A percentile compares a stretch with the other conserved stretches of the same genome.
Conservation (phyloP, 2,113 vertebrate genomes). For the Neolamprologus toae region DNA sequence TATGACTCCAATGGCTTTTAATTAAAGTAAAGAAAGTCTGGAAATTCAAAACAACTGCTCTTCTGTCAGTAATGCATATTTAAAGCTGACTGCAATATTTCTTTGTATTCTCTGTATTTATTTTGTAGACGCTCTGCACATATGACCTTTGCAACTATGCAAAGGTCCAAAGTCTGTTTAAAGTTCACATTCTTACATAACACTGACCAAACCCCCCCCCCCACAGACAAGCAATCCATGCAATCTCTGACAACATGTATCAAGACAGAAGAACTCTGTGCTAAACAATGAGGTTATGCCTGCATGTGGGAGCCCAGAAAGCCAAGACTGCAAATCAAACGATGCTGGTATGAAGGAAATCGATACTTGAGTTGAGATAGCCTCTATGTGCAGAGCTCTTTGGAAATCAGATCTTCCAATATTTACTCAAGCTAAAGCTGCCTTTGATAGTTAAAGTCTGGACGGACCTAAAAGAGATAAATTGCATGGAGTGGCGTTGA, state of each 20-base stretch:
- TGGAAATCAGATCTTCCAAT: constrained; percentile 12
- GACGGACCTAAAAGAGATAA: not conserved
- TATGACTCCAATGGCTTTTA: not conserved
- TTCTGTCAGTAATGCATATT: not conserved
- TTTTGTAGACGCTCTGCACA: not conserved
- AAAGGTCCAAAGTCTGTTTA: not conserved
- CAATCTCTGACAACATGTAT: not conserved
- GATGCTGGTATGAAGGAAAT: constrained; percentile 34
- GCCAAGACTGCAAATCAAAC: not conserved
- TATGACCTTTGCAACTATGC: not conserved
- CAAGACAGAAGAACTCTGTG: not conserved
- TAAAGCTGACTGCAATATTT: not conserved
- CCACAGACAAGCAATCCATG: not conserved
- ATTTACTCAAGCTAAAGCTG: not conserved
- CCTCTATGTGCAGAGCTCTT: not conserved
- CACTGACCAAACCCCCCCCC: not conserved
- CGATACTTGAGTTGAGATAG: not conserved
- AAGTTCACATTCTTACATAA: not conserved
- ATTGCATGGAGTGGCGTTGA: not conserved
- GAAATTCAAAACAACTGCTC: not conserved
- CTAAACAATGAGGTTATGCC: not conserved
- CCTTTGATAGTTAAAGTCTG: not conserved
- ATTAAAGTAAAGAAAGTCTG: not conserved
- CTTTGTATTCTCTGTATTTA: not conserved
- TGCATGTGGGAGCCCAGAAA: constrained; percentile 9